These are phyloP conservation scores for Molossus molossus DNA, from an alignment of 2,797 vertebrate genomes.

Conservation along the genomic window DNA sequence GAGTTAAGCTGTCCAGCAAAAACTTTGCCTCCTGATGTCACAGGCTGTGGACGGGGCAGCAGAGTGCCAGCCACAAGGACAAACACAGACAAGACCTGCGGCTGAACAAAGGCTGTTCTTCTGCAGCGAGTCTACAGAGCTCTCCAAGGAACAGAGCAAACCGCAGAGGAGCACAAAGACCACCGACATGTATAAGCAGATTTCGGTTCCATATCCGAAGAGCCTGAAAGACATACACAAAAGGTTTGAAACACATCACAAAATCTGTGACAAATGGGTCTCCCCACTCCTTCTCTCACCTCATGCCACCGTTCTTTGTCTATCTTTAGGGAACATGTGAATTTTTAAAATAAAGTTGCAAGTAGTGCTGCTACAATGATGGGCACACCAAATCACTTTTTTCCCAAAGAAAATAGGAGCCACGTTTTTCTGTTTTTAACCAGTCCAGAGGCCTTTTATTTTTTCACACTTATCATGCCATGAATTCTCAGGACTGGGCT, in stretches of 20 bases:
- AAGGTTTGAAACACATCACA: constrained; percentile 31
- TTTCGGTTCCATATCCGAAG: constrained; percentile 38
- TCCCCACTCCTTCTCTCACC: not conserved
- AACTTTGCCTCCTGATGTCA: not conserved
- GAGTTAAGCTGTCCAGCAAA: not conserved
- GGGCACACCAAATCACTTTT: not conserved
- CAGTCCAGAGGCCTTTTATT: not conserved
- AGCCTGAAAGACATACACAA: constrained; percentile 25
- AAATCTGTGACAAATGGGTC: not conserved
- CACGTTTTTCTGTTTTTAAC: too few relatives aligned
- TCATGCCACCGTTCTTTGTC: not conserved
- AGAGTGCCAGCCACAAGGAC: not conserved
- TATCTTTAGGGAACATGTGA: not conserved
- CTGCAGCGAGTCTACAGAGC: not conserved
- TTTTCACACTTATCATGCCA: not conserved
- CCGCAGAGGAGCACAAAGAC: not conserved
- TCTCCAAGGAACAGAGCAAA: not conserved
- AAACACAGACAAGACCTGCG: not conserved
- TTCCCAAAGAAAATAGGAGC: not conserved
- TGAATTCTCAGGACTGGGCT: not conserved
- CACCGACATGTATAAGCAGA: not conserved
- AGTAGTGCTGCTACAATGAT: not conserved
- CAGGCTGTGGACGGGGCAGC: not conserved
- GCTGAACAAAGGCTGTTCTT: not conserved
- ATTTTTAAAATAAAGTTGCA: constrained; percentile 24